Evolutionary conservation across 2,888 invertebrate species (phyloP), one percentile per base, ranked within the genome.

Genomic region (Seladonia tumulorum): DNA sequence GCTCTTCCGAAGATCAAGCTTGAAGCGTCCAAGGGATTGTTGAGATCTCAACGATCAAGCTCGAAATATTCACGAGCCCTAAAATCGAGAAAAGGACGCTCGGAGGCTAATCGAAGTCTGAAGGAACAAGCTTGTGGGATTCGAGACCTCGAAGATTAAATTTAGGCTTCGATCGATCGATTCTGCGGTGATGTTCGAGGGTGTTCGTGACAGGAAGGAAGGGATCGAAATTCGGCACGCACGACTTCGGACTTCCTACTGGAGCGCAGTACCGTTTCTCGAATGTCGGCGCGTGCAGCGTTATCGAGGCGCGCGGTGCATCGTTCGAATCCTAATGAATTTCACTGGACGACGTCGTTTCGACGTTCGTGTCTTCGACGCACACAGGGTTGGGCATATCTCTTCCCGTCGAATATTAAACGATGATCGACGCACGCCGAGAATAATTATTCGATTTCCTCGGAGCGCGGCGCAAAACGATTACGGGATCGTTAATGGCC

Each of bases 251-350:
- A 81, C 86, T 86, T 84, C 86, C 87, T 87, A 72, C 72, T 73
- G 78, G 49, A 45, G 53, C 25, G 60, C 18, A 57, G 82, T 88
- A 87, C 88, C 88, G 87, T 88, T 88, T 81, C 53, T 87, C 83
- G 77, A 88, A 83, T 83, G 53, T 81, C 76, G 49, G 35, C 68
- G 86, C 68, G 84, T 79, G 86, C 83, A 82, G 18, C 78, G 76
- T 78, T 68, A 80, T 82, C 77, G 81, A 66, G 79, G 74, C 76
- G 74, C 76, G 74, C 77, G 78, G 29, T 83, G 85, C 87, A 87
- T 83, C 85, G 47, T 12, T 80, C 85, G 87, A 87, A 87, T 88
- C 83, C 79, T 87, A 87, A 86, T 87, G 83, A 87, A 85, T 88
- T 82, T 84, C 83, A 71, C 81, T 49, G 74, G 29, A 12, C 49